Base-by-base conservation (phyloP, 2,113 vertebrate species). In the Opisthocomus hoazin region DNA sequence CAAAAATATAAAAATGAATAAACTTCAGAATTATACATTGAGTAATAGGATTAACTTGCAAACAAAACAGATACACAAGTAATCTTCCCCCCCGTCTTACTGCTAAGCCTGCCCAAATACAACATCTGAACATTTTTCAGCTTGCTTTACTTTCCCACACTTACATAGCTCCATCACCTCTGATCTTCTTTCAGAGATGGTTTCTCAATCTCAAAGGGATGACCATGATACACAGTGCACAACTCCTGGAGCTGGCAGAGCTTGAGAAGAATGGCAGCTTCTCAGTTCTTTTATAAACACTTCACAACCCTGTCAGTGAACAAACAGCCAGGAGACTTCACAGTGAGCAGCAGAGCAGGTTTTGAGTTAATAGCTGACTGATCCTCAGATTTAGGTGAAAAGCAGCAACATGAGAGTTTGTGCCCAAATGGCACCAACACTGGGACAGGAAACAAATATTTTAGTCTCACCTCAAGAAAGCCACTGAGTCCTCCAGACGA, bases 311-410 rank as follows among this genome's bases (percentile, higher is more conserved):
- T 94, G 80, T 30, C 84, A 94, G 56, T 1, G n/a, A 87, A 41
- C n/a, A 84, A 90, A 66, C 50, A 87, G 51, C 0, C 6, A 92
- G 64, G 20, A 94, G 43, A 5, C 60, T 89, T 92, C 84, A 87
- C 57, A 82, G 65, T 0, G 3, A 94, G 73, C 56, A 94, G 69
- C 65, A 82, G 60, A 78, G 34, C 80, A 87, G 61, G 73, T 91
- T 94, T 92, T 75, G 43, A 92, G 56, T 93, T 87, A 87, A 94
- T 60, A 84, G 56, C 56, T 89, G 76, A 71, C 81, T 95, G 89
- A 91, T 91, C 56, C 56, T 78, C 50, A 90, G 93, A 90, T 92
- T 89, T 74, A 86, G 68, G 80, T 90, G 93, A 89, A 89, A 84
- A 79, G 34, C 43, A 93, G 34, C 14, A 91, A 51, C 0, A 0